These are phyloP conservation scores for Acrossocheilus wenchowensis DNA, from an alignment of 2,797 vertebrate genomes.

Conservation along the genomic window DNA sequence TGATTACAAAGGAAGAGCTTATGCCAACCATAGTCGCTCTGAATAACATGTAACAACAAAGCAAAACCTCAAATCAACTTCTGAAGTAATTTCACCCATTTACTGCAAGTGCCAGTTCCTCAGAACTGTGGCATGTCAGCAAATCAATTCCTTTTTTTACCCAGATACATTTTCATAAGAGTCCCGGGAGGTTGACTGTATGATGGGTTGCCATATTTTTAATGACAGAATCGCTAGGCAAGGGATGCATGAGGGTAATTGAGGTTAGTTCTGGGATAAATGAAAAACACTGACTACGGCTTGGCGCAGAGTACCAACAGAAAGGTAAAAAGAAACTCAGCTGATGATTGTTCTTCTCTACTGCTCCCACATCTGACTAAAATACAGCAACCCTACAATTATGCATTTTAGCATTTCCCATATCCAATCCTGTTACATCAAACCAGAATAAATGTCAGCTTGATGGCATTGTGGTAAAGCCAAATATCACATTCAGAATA, in stretches of 20 bases:
- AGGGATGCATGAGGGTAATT: not conserved
- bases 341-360: not conserved
- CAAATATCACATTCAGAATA: conserved; percentile 14
- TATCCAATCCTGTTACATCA: not conserved
- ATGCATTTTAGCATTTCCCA: conserved; percentile 10
- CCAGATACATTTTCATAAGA: not conserved
- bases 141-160: conserved; percentile 3
- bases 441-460: conserved; percentile 24
- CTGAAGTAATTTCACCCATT: not conserved
- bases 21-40: not conserved
- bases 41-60: conserved; percentile 9
- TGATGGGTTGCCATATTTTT: not conserved
- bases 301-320: not conserved
- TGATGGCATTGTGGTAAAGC: conserved; percentile 10
- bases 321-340: conserved; percentile 4
- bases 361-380: not conserved
- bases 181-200: not conserved
- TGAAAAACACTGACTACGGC: not conserved
- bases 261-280: not conserved
- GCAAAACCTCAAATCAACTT: not conserved
- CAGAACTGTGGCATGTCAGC: not conserved
- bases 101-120: not conserved
- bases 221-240: not conserved
- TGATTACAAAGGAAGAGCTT: not conserved
- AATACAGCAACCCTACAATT: not conserved